Percentiles rank a stretch among this genome's conserved stretches.
These are phyloP conservation scores for Butastur rufipennis DNA, from an alignment of 2,113 vertebrate genomes.

Conservation along the genomic window DNA sequence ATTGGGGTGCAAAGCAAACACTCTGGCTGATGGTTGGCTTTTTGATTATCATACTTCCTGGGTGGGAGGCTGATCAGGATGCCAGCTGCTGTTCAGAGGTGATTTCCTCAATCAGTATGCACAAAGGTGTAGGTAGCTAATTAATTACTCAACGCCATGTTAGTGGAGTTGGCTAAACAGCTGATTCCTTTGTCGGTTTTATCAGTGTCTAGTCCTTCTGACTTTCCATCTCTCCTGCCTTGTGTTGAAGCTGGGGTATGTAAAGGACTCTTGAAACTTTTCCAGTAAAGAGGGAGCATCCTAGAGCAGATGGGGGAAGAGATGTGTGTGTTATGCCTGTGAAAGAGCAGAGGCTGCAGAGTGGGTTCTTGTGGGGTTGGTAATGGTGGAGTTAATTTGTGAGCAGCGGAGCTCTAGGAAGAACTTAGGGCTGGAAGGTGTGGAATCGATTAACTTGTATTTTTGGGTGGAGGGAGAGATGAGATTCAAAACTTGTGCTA, in stretches of 20 bases:
- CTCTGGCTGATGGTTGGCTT: neutral
- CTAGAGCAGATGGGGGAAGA: neutral
- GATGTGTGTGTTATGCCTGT: fast-evolving
- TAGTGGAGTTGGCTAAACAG: neutral
- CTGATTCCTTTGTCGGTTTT: neutral
- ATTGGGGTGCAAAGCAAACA: neutral
- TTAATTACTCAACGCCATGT: neutral
- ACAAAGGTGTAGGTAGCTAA: neutral
- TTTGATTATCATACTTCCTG: neutral
- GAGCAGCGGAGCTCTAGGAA: neutral
- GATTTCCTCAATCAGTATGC: neutral
- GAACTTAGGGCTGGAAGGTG: neutral
- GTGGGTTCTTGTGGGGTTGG: neutral
- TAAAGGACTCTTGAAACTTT: neutral
- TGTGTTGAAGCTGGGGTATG: neutral
- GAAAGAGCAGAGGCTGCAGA: neutral
- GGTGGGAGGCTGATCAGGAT: neutral
- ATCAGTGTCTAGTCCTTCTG: neutral
- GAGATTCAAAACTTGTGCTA: neutral
- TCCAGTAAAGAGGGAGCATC: neutral
- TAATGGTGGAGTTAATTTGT: neutral
- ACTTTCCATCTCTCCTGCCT: neutral
- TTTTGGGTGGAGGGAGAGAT: neutral
- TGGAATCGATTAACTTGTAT: neutral
- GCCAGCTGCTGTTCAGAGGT: neutral